Evolutionary conservation across 2,113 vertebrate species (phyloP), one percentile per base, ranked within the genome.

Genomic region (Sylvilagus bachmani): DNA sequence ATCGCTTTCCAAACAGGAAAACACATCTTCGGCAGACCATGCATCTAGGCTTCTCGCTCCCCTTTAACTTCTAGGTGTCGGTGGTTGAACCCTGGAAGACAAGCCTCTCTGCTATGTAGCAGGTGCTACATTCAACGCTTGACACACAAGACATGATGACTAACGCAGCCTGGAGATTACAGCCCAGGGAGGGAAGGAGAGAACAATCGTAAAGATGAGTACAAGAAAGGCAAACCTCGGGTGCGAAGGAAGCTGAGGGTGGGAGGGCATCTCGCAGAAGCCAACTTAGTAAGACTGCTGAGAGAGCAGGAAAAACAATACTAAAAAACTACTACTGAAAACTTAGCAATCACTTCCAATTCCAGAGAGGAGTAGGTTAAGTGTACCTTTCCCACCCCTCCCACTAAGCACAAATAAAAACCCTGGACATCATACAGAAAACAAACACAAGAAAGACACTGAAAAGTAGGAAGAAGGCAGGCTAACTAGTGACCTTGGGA

Each of bases 391-490:
- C 12, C 31, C 38, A 44, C 64, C 53, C 78, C 29, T 38, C 75
- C 44, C 21, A 82, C n/a, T 55, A 89, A 69, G 49, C 13, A 82
- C 33, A 83, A 83, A 44, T 53, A 84, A 84, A 92, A 92, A 84
- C n/a, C 9, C 16, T 51, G 13, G 36, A 29, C 17, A 44, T n/a
- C 64, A 11, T 17, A 70, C 27, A 88, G 12, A 62, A 95, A 87
- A 62, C 31, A 77, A 87, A 86, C 25, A 49, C 14, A 82, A 69
- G 51, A 64, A 51, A 5, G 5, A 33, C 80, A 78, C 36, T 79
- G 74, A 90, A 85, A 79, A 16, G n/a, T 19, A 84, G 64, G 64
- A 10, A 64, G 19, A 87, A 61, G 13, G 49, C 19, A 91, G 64
- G 74, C 69, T 51, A 61, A 58, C 75, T 69, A 66, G 51, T 82